Evolutionary conservation across 1,140 invertebrate genomes (phyloP).

Genomic region (Drosophila guanche): DNA sequence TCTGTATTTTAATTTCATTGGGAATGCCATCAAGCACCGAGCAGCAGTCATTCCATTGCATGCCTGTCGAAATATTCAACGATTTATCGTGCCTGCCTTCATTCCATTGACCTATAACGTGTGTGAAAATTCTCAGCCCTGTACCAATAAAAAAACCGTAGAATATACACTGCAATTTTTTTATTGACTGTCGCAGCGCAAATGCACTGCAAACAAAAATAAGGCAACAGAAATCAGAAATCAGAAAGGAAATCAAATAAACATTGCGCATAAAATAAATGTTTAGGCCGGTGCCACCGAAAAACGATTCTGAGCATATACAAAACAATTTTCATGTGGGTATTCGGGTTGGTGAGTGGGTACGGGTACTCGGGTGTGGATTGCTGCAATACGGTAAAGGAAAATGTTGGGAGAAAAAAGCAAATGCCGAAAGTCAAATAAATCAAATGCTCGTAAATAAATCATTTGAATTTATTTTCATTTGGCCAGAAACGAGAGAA

Average conservation of each 20-base stretch:
- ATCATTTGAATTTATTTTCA: conserved; percentile 83
- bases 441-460: conserved; percentile 82
- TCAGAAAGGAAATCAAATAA: conserved; percentile 47
- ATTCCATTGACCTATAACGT: conserved; percentile 5
- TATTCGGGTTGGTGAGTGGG: not conserved
- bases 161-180: conserved; percentile 59
- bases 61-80: conserved; percentile 18
- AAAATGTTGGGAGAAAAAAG: conserved; percentile 13
- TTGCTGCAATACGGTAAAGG: conserved; percentile 15
- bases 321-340: conserved; percentile 58
- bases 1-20: conserved; percentile 22
- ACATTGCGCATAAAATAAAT: conserved; percentile 64
- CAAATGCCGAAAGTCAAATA: conserved; percentile 77
- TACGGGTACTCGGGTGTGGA: not conserved
- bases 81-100: not conserved
- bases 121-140: not conserved
- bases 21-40: too few relatives aligned
- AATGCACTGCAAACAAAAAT: conserved; percentile 27
- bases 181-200: conserved; percentile 63
- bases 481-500: conserved; percentile 64
- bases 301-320: conserved; percentile 52
- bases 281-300: conserved; percentile 22
- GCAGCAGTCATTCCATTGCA: conserved; percentile 16
- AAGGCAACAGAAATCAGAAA: not conserved
- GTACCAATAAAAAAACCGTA: not conserved